These are phyloP conservation scores for Morpho helenor DNA, from an alignment of 2,888 invertebrate species.

Conservation along the genomic window DNA sequence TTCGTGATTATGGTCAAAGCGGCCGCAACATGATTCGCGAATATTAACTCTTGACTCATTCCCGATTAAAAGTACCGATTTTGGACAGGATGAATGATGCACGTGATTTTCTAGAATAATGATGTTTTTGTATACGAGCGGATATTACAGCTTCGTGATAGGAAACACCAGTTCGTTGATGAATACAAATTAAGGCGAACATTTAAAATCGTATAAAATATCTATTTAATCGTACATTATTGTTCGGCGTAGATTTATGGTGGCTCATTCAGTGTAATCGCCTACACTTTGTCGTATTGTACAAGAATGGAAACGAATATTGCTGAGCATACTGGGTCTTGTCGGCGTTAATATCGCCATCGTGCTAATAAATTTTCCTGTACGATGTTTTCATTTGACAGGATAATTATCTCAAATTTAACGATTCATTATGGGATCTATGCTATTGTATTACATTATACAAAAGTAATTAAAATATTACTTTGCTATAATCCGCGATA, in stretches of 20 bases:
- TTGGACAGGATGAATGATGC: constrained; percentile 67
- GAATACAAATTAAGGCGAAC: constrained; percentile 61
- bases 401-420: constrained; percentile 73
- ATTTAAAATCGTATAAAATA: constrained; percentile 62
- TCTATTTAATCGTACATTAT: constrained; percentile 51
- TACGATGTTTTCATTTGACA: constrained; percentile 58
- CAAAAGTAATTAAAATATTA: too few species aligned
- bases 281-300: constrained; percentile 41
- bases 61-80: constrained; percentile 68
- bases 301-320: constrained; percentile 17
- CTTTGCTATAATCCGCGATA: too few species aligned
- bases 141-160: constrained; percentile 70
- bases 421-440: constrained; percentile 54
- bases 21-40: constrained; percentile 41
- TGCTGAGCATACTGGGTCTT: constrained; percentile 19
- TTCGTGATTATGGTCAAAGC: constrained; percentile 32
- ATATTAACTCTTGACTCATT: constrained; percentile 58
- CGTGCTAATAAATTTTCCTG: constrained; percentile 33
- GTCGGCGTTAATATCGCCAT: constrained; percentile 22
- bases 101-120: constrained; percentile 64
- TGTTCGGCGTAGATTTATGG: constrained; percentile 48
- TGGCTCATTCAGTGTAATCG: constrained; percentile 48
- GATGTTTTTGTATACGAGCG: constrained; percentile 65
- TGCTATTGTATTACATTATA: too few species aligned
- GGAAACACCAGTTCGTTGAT: constrained; percentile 54